Conservation (phyloP, 2,797 vertebrate genomes). For the Dicrostonyx torquatus region DNA sequence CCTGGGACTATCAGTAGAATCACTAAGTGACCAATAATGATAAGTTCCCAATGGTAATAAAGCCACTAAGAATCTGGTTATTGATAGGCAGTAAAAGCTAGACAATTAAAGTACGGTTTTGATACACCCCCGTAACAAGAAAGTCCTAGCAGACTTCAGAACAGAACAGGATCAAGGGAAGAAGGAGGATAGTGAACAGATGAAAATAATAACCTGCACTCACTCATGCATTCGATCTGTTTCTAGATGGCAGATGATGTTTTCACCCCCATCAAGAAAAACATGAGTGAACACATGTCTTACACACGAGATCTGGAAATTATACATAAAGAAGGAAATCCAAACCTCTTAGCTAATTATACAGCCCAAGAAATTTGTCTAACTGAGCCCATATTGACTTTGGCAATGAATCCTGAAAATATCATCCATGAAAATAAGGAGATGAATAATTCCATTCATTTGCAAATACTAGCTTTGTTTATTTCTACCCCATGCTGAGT, state of each 20-base stretch:
- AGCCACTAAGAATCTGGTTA: neutral
- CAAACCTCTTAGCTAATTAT: conserved; percentile 27
- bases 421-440: neutral
- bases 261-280: conserved; percentile 8
- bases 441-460: neutral
- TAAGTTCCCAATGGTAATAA: neutral
- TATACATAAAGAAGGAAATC: neutral
- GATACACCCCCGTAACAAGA: neutral
- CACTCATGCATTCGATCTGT: neutral
- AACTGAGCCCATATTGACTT: neutral
- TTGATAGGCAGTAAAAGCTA: neutral
- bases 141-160: neutral
- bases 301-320: neutral
- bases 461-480: neutral
- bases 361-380: neutral
- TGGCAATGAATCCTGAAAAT: conserved; percentile 23
- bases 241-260: neutral
- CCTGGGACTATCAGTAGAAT: neutral
- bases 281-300: neutral
- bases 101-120: neutral
- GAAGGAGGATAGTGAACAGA: neutral
- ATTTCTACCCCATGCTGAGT: neutral
- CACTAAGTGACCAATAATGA: neutral
- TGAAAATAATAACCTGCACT: neutral
- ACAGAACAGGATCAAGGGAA: neutral